Evolutionary conservation across 2,888 invertebrate genomes (phyloP).

Genomic region (Cerceris rybyensis): DNA sequence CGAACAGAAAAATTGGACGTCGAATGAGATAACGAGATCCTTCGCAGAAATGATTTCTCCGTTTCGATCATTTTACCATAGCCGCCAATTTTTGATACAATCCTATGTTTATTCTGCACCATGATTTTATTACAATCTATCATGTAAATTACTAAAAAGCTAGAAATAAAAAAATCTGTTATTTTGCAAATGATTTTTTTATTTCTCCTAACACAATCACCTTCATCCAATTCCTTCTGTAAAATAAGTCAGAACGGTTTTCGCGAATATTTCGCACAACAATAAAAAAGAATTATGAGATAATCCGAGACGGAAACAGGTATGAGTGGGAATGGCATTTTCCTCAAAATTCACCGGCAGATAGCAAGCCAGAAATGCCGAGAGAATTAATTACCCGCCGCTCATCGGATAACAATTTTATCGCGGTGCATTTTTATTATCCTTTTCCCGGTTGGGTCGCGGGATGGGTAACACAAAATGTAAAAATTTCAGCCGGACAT

Average conservation of each 20-base stretch:
- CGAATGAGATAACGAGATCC: background rate
- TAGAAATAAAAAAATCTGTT: too few relatives aligned
- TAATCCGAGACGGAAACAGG: background rate
- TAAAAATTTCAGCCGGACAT: conserved; percentile 61
- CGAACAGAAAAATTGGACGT: background rate
- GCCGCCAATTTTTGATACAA: too few relatives aligned
- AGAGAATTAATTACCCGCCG: conserved; percentile 71
- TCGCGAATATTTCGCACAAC: background rate
- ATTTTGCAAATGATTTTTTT: too few relatives aligned
- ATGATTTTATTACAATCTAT: too few relatives aligned
- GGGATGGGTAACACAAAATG: conserved; percentile 41
- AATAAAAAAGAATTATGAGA: background rate
- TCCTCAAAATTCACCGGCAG: background rate
- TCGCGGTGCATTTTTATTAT: conserved; percentile 69
- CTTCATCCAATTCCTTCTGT: too few relatives aligned
- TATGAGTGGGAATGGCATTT: background rate
- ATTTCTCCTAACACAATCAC: too few relatives aligned
- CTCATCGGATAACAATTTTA: conserved; percentile 69
- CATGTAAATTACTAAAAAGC: too few relatives aligned
- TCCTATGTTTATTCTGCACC: too few relatives aligned
- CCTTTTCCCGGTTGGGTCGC: conserved; percentile 12
- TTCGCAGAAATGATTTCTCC: too few relatives aligned
- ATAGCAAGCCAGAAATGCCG: background rate
- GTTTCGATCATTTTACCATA: too few relatives aligned
- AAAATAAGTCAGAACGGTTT: too few relatives aligned